Evolutionary conservation across 2,113 vertebrate genomes (phyloP).

Genomic region (Astur gentilis): DNA sequence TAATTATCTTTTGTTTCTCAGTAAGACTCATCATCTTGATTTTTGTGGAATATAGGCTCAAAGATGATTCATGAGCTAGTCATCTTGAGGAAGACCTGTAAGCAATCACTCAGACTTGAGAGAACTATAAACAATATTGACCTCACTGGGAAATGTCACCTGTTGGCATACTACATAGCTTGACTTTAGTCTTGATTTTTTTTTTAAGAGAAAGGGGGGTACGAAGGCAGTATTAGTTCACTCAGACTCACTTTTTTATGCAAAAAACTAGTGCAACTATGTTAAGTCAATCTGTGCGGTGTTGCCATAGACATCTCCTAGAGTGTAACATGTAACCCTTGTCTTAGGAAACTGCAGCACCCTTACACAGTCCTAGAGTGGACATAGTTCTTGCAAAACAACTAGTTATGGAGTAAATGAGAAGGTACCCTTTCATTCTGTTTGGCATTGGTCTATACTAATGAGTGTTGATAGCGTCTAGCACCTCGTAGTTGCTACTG

Average conservation of each 20-base stretch:
- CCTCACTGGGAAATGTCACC: neutral
- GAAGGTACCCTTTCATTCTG: neutral
- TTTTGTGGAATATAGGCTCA: constrained; percentile 11
- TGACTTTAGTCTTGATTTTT: neutral
- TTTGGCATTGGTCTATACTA: neutral
- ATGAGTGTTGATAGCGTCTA: neutral
- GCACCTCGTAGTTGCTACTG: neutral
- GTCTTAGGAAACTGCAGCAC: neutral
- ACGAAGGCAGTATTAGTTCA: neutral
- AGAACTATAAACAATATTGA: neutral
- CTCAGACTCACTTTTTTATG: neutral
- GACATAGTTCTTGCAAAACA: neutral
- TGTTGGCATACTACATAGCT: neutral
- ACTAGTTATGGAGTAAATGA: neutral
- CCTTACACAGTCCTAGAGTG: neutral
- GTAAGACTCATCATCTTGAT: neutral
- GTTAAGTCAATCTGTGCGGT: neutral
- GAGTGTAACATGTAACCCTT: neutral
- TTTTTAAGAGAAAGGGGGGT: neutral
- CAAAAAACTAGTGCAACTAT: neutral
- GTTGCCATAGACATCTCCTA: neutral
- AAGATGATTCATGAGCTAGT: constrained; percentile 11
- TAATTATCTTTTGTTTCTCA: neutral
- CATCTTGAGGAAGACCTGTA: neutral
- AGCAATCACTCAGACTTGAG: constrained; percentile 4